Base-by-base conservation (phyloP, 2,797 vertebrate genomes). In the Chaetodon trifasciatus region DNA sequence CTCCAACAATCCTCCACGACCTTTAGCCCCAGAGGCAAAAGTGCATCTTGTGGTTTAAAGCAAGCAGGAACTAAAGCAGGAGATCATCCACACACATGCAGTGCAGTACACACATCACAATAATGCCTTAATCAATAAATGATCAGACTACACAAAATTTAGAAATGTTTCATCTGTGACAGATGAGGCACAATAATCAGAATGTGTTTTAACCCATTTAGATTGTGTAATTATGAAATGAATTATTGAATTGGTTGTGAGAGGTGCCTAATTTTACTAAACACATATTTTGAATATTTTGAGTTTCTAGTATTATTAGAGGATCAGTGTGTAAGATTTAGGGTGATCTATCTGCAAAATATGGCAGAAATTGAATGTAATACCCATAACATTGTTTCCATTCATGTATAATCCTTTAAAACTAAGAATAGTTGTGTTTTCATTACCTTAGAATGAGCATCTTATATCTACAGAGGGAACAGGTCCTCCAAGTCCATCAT, bases 1-100 rank as follows among this genome's bases (percentile, higher is more conserved):
- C 87, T 89, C 82, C 90, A 79, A 79, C 91, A 94, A 93, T 92
- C 94, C 86, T 73, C 72, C 49, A n/a, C 88, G 92, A 94, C 89
- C 94, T 95, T 93, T 93, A 83, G 74, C 90, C 90, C 77, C 50
- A 10, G 58, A 82, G 86, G 79, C 63, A 89, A 90, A 88, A 85
- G 83, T 79, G 76, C 67, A 78, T 79, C 79, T 79, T 78, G 78
- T 64, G 70, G 70, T 72, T 74, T 70, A 42, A 65, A 70, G 56
- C 64, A 67, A 40, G 44, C 60, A 61, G 76, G 37, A 66, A 77
- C 40, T n/a, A 50, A 80, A 81, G 28, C 13, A 37, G 19, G 19
- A 55, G 46, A 62, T 24, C 40, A 52, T 35, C 53, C 7, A 72
- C 24, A 50, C 12, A 52, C 24, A 50, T 24, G 47, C 28, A 72